Percentiles rank a stretch among this genome's conserved stretches.
Evolutionary conservation across 2,888 invertebrate species (phyloP).

Genomic region (Scrobipalpa costella): DNA sequence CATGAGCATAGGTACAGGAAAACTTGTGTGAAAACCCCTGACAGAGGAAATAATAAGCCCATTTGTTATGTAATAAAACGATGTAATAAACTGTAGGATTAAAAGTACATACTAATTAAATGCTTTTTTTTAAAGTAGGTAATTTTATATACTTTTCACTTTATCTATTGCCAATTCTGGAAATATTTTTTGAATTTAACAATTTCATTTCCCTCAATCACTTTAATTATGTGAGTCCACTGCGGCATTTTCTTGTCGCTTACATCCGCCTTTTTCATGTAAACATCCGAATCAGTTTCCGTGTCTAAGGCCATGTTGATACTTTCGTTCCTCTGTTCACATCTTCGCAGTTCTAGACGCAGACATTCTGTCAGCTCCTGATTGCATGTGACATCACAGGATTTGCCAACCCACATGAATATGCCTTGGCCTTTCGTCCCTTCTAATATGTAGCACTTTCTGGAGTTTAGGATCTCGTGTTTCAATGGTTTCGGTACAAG

Average conservation of each 20-base stretch:
- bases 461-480: neutral
- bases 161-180: conserved; percentile 4
- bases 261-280: neutral
- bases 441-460: conserved; percentile 17
- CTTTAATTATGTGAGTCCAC: conserved; percentile 17
- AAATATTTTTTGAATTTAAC: conserved; percentile 22
- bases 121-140: no score
- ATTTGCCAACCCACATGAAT: conserved; percentile 14
- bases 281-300: conserved; percentile 1
- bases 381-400: neutral
- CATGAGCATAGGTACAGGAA: neutral
- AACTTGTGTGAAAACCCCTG: neutral
- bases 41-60: neutral
- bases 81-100: no score
- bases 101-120: no score
- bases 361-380: conserved; percentile 9
- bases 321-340: neutral
- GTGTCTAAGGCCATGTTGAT: neutral
- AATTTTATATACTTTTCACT: neutral
- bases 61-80: neutral
- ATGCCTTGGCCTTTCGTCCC: neutral
- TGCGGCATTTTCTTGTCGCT: neutral
- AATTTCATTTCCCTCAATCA: conserved; percentile 8
- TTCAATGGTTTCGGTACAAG: neutral
- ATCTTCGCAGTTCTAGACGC: conserved; percentile 2